Base-by-base conservation (phyloP, 2,797 vertebrate species). In the Chiroxiphia lanceolata region DNA sequence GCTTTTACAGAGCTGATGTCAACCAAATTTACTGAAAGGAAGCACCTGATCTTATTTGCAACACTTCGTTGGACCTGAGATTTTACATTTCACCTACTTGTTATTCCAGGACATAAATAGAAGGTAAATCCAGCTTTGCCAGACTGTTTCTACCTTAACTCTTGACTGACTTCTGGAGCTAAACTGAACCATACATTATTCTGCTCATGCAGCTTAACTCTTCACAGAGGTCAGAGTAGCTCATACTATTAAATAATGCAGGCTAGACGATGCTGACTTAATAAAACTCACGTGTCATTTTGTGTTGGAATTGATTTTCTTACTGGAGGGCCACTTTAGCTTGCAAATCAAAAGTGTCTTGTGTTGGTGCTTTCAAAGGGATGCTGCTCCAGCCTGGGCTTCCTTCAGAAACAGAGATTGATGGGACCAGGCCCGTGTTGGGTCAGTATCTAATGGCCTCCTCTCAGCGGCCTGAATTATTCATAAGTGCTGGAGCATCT, bases 241-340 rank as follows among this genome's bases (percentile, higher is more conserved):
- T 87, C 88, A 64, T 45, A 23, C 95, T 97, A 94, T 97, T 97
- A 97, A 98, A 97, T 98, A 98, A 97, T 84, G 93, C 94, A 96
- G 95, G 95, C 95, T 93, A 93, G 91, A 97, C 94, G 27, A 95
- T 45, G 85, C 96, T 96, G 97, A 97, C 97, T 98, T 97, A 94
- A 97, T 98, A 97, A 97, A 98, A 96, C 95, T 51, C 68, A 97
- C 92, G 86, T 97, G 97, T 97, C 97, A 95, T 94, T 96, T 96
- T 95, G 77, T 90, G 93, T 96, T 96, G 90, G 94, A 96, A 98
- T 97, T 97, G 95, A 98, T 98, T 98, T 97, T 97, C 95, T 60
- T 96, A 89, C 94, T 94, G 65, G 81, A 97, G 92, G 96, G 95
- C 93, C 82, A 93, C 93, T 94, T 94, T 87, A 68, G 95, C 85